These are phyloP conservation scores for Panthera uncia DNA, from an alignment of 2,113 vertebrate species.

Conservation along the genomic window DNA sequence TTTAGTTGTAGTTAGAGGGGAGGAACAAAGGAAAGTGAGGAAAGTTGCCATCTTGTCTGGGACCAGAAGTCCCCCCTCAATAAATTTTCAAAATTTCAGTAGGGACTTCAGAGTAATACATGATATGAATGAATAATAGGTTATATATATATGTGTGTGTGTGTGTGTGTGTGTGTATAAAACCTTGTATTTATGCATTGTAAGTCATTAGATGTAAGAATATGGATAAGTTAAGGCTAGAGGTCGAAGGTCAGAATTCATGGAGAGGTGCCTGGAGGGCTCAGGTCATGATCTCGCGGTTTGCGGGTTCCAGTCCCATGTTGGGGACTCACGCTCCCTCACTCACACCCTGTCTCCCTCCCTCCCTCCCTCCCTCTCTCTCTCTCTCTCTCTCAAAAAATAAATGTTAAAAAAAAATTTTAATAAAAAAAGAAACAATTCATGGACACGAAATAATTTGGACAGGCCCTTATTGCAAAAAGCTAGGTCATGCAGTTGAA, in stretches of 20 bases:
- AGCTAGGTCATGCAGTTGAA: not conserved
- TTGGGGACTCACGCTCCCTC: too few species aligned
- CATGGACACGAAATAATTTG: not conserved
- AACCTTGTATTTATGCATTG: not conserved
- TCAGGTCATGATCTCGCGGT: too few species aligned
- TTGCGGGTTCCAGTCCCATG: too few species aligned
- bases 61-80: not conserved
- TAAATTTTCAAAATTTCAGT: not conserved
- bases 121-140: not conserved
- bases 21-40: not conserved
- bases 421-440: not conserved
- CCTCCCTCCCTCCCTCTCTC: too few species aligned
- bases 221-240: not conserved
- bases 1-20: not conserved
- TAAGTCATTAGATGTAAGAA: not conserved
- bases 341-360: too few species aligned
- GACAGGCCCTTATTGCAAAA: not conserved
- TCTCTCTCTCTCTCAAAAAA: too few species aligned
- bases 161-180: too few species aligned
- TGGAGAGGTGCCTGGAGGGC: not conserved
- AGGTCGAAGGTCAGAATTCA: not conserved
- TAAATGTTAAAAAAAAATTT: too few species aligned
- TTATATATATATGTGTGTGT: accelerated
- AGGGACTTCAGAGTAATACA: not conserved
- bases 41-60: not conserved